phyloP scores from a whole-genome alignment of 2,113 vertebrate species.

The Corythornis cristatus region DNA sequence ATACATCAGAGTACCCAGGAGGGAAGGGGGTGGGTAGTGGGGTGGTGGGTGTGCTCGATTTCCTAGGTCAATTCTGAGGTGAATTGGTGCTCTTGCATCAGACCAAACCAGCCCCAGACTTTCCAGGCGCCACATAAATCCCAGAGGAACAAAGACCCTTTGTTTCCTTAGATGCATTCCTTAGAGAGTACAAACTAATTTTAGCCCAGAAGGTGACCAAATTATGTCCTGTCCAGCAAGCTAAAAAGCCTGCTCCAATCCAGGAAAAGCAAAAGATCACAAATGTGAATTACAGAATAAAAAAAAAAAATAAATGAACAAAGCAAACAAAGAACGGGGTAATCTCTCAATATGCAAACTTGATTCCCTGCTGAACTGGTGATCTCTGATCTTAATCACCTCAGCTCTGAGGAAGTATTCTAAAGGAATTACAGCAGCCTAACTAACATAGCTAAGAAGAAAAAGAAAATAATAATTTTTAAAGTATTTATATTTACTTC shows the following conservation, averaged over 20 bases:
- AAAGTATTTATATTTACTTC: not conserved
- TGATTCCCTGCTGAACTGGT: slow-evolving; percentile 27
- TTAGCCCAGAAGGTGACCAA: not conserved
- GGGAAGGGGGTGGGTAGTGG: too few relatives aligned
- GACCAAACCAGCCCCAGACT: not conserved
- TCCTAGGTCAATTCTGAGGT: not conserved
- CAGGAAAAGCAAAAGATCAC: not conserved
- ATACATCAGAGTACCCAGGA: not conserved
- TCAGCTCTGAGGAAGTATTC: not conserved
- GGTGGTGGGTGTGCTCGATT: not conserved
- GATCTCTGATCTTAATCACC: slow-evolving; percentile 56
- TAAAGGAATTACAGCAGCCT: not conserved
- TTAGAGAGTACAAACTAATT: not conserved
- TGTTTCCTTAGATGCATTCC: not conserved
- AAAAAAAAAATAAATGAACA: too few relatives aligned
- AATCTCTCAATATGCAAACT: slow-evolving; percentile 60
- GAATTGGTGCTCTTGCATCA: not conserved
- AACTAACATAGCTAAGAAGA: not conserved
- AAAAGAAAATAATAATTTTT: not conserved
- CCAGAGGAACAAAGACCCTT: not conserved
- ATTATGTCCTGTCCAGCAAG: not conserved
- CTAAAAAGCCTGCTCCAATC: not conserved
- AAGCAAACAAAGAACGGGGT: not conserved
- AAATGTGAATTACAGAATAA: slow-evolving; percentile 35
- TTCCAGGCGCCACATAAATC: not conserved